A percentile compares a stretch with the other conserved stretches of the same genome.
Evolutionary conservation across 2,113 vertebrate species (phyloP).

Genomic region (Carollia perspicillata): DNA sequence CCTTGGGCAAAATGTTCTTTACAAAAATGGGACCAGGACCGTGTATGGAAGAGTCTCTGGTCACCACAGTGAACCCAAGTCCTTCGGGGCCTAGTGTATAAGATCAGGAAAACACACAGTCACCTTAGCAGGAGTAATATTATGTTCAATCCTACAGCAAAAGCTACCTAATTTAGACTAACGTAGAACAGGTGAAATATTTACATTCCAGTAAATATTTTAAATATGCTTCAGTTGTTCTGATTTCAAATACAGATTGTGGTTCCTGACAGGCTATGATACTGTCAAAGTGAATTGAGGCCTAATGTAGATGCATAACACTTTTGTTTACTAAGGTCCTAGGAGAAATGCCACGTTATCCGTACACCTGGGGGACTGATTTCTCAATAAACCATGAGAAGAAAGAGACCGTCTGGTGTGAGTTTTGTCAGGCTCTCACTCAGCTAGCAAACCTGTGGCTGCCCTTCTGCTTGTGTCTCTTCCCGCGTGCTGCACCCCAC

Average conservation of each 20-base stretch:
- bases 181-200: not conserved
- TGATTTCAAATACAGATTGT: slow-evolving; percentile 15
- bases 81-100: slow-evolving; percentile 90
- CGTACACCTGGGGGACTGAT: not conserved
- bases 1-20: slow-evolving; percentile 96
- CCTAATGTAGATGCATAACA: not conserved
- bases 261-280: not conserved
- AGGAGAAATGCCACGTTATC: not conserved
- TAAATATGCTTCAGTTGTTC: not conserved
- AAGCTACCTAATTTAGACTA: not conserved
- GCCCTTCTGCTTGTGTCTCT: rapidly evolving
- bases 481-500: rapidly evolving
- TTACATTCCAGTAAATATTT: slow-evolving; percentile 12
- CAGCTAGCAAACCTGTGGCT: not conserved
- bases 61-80: slow-evolving; percentile 97
- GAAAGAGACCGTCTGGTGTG: not conserved
- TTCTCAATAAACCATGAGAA: not conserved
- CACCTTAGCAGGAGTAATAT: not conserved
- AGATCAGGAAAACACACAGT: not conserved
- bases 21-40: slow-evolving; percentile 96
- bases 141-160: not conserved
- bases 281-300: not conserved
- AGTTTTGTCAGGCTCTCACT: not conserved
- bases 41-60: slow-evolving; percentile 95
- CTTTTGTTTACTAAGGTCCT: not conserved